Evolutionary conservation across 64 coral and sea anemone genomes (phyloP).

Genomic region (Porites lutea): DNA sequence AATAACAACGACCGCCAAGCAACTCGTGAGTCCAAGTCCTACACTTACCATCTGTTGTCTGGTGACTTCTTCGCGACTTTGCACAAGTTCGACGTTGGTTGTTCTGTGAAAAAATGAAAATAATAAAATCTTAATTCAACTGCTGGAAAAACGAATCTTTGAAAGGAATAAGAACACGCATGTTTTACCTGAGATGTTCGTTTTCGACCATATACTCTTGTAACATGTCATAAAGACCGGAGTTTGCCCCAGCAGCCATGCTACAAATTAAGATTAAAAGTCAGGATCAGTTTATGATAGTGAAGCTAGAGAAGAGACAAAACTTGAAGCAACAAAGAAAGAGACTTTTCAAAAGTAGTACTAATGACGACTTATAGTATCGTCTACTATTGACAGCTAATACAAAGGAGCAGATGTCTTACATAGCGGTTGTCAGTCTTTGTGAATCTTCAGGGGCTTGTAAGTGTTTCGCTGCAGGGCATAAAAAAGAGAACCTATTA

Average conservation of each 20-base stretch:
- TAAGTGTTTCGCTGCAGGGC: background rate
- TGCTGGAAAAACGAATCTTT: background rate
- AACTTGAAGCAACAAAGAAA: background rate
- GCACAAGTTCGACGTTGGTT: slow-evolving; percentile 56
- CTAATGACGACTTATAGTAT: too few relatives aligned
- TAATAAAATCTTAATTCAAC: background rate
- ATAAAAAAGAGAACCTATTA: background rate
- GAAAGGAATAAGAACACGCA: background rate
- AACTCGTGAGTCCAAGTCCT: too few relatives aligned
- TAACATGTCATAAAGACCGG: slow-evolving; percentile 83
- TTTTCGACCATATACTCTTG: slow-evolving; percentile 94
- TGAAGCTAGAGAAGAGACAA: background rate
- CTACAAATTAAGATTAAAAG: slow-evolving; percentile 28
- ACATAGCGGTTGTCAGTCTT: slow-evolving; percentile 33
- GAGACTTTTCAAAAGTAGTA: too few relatives aligned
- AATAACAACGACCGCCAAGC: too few relatives aligned
- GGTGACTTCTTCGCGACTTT: slow-evolving; percentile 69
- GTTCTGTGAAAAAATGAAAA: slow-evolving; percentile 29
- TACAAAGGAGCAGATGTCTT: background rate
- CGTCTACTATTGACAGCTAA: too few relatives aligned
- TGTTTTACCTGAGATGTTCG: slow-evolving; percentile 71
- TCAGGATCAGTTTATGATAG: background rate
- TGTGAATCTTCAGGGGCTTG: slow-evolving; percentile 22
- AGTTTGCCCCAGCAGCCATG: slow-evolving; percentile 58
- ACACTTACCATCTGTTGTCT: slow-evolving; percentile 68